These are phyloP conservation scores for Tipula lateralis DNA, from an alignment of 2,888 invertebrate genomes.

Conservation along the genomic window DNA sequence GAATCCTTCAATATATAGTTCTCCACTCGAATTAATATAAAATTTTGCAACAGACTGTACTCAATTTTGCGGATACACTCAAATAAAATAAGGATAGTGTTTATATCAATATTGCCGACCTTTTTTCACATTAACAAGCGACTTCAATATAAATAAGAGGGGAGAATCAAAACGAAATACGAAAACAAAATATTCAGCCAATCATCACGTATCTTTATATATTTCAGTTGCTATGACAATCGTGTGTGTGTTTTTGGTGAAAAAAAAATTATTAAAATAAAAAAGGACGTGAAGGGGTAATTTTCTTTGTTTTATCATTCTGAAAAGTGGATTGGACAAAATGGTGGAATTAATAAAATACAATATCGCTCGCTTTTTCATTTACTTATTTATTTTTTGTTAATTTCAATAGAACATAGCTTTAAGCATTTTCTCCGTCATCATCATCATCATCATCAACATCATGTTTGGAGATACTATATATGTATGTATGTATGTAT, in stretches of 20 bases:
- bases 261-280: background rate
- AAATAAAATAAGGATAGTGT: background rate
- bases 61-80: background rate
- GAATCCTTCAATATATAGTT: too few relatives aligned
- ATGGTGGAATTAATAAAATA: background rate
- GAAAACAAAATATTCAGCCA: background rate
- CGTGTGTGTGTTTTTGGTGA: background rate
- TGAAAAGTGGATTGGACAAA: background rate
- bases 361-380: background rate
- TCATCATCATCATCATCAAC: background rate
- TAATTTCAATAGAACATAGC: constrained; percentile 19
- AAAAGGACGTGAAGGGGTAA: background rate
- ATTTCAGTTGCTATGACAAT: background rate
- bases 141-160: background rate
- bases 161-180: background rate
- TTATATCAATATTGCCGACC: background rate
- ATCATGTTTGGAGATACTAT: background rate
- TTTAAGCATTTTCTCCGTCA: background rate
- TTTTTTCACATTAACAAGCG: background rate
- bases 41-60: background rate
- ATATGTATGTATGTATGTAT: background rate
- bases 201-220: background rate
- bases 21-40: background rate
- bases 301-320: background rate
- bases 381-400: background rate